Conservation (phyloP, 2,888 invertebrate species). For the Eustalomyia histrio region DNA sequence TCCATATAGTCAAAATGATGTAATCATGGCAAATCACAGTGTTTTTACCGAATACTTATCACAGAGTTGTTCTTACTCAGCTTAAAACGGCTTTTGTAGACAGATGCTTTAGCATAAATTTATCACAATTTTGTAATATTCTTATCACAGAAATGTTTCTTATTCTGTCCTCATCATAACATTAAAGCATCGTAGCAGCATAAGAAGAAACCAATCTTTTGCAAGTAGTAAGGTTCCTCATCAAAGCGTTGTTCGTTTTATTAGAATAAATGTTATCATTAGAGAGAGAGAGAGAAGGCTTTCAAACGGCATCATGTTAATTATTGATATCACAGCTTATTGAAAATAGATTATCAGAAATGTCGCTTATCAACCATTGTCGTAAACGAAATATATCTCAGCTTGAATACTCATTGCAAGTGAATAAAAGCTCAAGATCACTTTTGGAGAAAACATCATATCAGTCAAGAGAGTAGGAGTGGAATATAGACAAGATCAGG, state of each 20-base stretch:
- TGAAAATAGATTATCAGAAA: not conserved
- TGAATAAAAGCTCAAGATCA: not conserved
- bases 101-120: not conserved
- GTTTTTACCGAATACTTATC: too few relatives aligned
- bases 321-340: not conserved
- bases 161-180: too few relatives aligned
- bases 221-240: too few relatives aligned
- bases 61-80: too few relatives aligned
- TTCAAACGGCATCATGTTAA: not conserved
- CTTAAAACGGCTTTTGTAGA: too few relatives aligned
- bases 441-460: not conserved
- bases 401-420: not conserved
- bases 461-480: not conserved
- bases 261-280: not conserved
- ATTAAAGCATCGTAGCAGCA: not conserved
- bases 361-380: not conserved
- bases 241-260: not conserved
- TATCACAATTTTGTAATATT: not conserved
- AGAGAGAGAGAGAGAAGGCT: too few relatives aligned
- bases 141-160: too few relatives aligned
- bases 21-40: too few relatives aligned
- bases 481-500: too few relatives aligned
- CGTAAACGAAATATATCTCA: not conserved
- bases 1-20: too few relatives aligned
- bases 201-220: too few relatives aligned